A percentile compares a stretch with the other conserved stretches of the same genome.
These are phyloP conservation scores for Cyphomyrus plagiostoma DNA, from an alignment of 2,113 vertebrate genomes.

Conservation along the genomic window DNA sequence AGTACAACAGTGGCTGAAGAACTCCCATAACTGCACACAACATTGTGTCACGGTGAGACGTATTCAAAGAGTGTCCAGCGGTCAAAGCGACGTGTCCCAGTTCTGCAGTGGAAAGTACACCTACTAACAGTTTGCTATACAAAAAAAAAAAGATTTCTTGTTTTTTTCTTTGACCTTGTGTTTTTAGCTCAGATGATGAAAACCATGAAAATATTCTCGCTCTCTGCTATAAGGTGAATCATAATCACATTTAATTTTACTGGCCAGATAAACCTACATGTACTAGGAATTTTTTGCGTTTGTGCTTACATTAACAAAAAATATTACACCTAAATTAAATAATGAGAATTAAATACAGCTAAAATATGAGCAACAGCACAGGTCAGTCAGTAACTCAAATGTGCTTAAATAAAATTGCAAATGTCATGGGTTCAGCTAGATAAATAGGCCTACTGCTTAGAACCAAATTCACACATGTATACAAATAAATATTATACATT, in stretches of 20 bases:
- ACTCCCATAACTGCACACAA: neutral
- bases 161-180: neutral
- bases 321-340: neutral
- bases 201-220: neutral
- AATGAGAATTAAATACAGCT: neutral
- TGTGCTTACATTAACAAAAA: neutral
- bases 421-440: neutral
- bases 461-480: neutral
- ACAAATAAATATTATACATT: neutral
- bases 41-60: neutral
- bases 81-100: neutral
- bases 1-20: neutral
- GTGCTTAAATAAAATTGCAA: neutral
- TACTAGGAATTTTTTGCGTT: neutral
- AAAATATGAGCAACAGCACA: neutral
- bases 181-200: neutral
- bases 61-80: neutral
- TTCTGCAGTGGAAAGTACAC: neutral
- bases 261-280: neutral
- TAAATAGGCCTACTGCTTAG: neutral
- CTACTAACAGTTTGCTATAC: neutral
- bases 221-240: neutral
- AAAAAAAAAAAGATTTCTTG: neutral
- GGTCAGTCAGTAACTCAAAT: neutral
- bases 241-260: neutral